Base-by-base conservation (phyloP, 2,888 invertebrate genomes). In the Nowickia ferox region DNA sequence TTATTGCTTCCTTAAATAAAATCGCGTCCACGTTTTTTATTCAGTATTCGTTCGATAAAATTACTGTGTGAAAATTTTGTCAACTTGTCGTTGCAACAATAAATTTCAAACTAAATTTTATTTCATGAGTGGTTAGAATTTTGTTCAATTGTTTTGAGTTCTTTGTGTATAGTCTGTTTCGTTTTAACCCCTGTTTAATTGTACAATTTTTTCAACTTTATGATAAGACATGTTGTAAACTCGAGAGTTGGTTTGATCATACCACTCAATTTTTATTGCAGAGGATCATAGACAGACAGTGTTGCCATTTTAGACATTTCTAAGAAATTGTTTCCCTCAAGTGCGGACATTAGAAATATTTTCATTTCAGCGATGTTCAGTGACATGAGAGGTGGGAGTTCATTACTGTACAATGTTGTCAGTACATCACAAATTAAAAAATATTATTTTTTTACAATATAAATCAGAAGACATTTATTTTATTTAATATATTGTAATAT, bases 51-150 rank as follows among this genome's bases (percentile, higher is more conserved):
- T 68, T 46, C 17, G 59, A 22, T 66, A 59, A 42, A 51, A 46
- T 30, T 42, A 15, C 11, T 19, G 4, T 9, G 15, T 6, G 5
- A 19, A 68, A 44, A 4, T 1, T 11, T 40, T 30, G 11, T 22
- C 11, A n/a, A 48, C 71, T 53, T 42, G 71, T 66, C 79, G 51
- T 51, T 55, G 40, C 72, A 76, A 79, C 76, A 68, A 53, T 75
- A 79, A 84, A 42, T 84, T 79, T 44, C 57, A 84, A 74, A 86
- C 86, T 86, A 69, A 81, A 74, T 69, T 74, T 42, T 59, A 66
- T 71, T 80, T 78, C 48, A 48, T 44, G 65, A 44, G 51, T 42
- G 48, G 48, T 17, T 63, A 55, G 63, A 63, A 59, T 80, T 84
- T 84, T 76, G 84, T 81, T 86, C 66, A 80, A 81, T 63, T 38